Percentiles rank a stretch among this genome's conserved stretches.
These are phyloP conservation scores for Lepus americanus DNA, from an alignment of 2,113 vertebrate species.

Conservation along the genomic window DNA sequence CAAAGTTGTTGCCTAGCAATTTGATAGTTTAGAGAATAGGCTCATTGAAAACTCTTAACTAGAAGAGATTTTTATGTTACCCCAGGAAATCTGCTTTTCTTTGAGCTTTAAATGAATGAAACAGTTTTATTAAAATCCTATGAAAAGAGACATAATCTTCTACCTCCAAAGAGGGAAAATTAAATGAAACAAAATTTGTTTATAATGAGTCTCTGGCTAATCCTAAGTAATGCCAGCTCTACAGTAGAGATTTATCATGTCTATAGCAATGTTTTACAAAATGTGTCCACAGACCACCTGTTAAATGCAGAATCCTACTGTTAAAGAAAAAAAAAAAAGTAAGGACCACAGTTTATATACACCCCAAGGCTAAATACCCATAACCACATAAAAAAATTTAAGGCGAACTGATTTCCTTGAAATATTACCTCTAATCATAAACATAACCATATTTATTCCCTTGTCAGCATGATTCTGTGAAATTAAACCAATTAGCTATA, in stretches of 20 bases:
- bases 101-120: constrained; percentile 34
- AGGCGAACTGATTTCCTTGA: not conserved
- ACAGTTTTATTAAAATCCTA: constrained; percentile 9
- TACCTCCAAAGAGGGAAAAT: not conserved
- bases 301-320: not conserved
- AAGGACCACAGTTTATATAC: not conserved
- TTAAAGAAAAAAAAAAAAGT: not conserved
- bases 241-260: not conserved
- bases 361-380: not conserved
- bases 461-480: not conserved
- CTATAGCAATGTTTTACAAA: not conserved
- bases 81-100: constrained; percentile 7
- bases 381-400: not conserved
- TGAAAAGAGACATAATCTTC: not conserved
- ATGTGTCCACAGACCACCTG: not conserved
- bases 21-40: not conserved
- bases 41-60: constrained; percentile 52
- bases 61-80: not conserved
- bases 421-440: not conserved
- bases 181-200: constrained; percentile 32
- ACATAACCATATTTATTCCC: not conserved
- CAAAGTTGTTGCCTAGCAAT: constrained; percentile 52
- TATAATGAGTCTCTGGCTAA: not conserved
- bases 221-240: not conserved
- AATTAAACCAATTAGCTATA: not conserved